Conservation (phyloP, 2,113 vertebrate genomes). For the Lathamus discolor region DNA sequence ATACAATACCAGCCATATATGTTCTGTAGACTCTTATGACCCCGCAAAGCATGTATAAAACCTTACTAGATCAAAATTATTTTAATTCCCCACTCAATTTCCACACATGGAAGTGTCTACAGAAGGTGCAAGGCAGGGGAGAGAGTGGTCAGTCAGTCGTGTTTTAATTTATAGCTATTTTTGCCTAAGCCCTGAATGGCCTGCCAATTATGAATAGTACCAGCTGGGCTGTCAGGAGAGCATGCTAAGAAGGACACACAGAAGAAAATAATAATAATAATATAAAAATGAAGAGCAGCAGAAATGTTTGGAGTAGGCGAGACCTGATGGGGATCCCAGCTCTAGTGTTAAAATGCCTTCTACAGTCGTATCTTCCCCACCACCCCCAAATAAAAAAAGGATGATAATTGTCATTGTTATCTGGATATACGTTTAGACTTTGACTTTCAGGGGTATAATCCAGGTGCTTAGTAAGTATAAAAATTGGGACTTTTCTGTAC, state of each 20-base stretch:
- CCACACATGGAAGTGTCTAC: slow-evolving; percentile 42
- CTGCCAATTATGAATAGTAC: slow-evolving; percentile 56
- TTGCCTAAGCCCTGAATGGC: slow-evolving; percentile 51
- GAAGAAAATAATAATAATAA: not conserved
- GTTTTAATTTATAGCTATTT: slow-evolving; percentile 65
- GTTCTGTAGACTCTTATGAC: not conserved
- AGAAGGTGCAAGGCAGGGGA: slow-evolving; percentile 67
- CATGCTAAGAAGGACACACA: slow-evolving; percentile 29
- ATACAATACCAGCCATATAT: not conserved
- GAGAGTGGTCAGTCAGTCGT: slow-evolving; percentile 60
- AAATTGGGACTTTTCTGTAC: not conserved
- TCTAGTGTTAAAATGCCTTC: not conserved
- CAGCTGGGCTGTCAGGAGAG: slow-evolving; percentile 57
- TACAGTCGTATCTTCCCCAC: not conserved
- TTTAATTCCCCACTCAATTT: slow-evolving; percentile 12
- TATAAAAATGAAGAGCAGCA: not conserved
- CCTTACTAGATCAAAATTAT: not conserved
- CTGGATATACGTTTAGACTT: not conserved
- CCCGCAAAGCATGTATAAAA: not conserved
- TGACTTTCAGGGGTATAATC: not conserved
- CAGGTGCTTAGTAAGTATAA: not conserved
- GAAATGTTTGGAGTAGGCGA: not conserved
- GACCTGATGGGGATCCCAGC: not conserved
- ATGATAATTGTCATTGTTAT: not conserved
- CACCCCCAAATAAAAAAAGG: accelerated